Base-by-base conservation (phyloP, 2,113 vertebrate genomes). In the Pardalotus punctatus region DNA sequence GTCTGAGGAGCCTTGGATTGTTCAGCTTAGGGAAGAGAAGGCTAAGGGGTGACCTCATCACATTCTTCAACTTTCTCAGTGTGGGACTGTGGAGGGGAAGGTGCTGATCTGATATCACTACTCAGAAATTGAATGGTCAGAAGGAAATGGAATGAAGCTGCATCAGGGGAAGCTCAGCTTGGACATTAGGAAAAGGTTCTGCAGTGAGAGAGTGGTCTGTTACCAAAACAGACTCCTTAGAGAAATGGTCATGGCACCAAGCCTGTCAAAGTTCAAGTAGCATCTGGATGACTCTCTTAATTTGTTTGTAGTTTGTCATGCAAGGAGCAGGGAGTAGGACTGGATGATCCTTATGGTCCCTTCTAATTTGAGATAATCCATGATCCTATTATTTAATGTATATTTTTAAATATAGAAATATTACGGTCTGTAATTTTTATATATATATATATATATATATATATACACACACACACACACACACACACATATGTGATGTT, bases 21-120 rank as follows among this genome's bases (percentile, higher is more conserved):
- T 48, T 85, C 14, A 53, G 4, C 29, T 31, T 35, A 21, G 66
- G 51, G 16, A 66, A 50, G 28, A 38, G 12, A 70, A 79, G 11
- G 8, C 22, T 47, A 4, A 70, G 14, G 10, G 12, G 18, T 36
- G 36, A 53, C 22, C n/a, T 77, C 15, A 11, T 33, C 1, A 0
- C 22, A 23, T 27, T 15, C 14, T 43, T 36, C 9, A 60, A 23
- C 18, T 51, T 60, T 10, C 10, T 78, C 33, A 28, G 14, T 31
- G 27, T 12, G 9, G 14, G 4, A 53, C 23, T 33, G 14, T 38
- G 45, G 54, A 69, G 38, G 5, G 6, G 13, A 38, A 58, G 8
- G n/a, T 53, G 28, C 7, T 84, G 27, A 21, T 57, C 54, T 56
- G 35, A 24, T 57, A 31, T 58, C 16, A 51, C 14, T 42, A 25